phyloP scores from a whole-genome alignment of 2,888 invertebrate species.

The Sarcophaga variegata region DNA sequence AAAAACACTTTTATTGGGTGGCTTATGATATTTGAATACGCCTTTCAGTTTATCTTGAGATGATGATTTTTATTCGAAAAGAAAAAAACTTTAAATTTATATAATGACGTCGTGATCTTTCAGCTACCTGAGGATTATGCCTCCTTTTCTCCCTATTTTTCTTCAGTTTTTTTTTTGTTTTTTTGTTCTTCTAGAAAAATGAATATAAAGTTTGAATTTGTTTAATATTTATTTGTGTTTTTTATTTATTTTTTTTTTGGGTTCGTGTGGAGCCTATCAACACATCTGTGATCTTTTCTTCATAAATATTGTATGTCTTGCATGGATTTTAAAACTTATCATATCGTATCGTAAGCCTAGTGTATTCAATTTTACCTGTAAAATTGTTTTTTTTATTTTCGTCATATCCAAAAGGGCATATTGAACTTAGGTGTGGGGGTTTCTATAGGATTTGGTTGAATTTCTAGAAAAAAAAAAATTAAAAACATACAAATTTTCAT shows the following conservation, averaged over 20 bases:
- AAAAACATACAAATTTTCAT: no score
- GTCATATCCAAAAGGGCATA: no score
- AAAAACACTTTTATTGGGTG: not conserved
- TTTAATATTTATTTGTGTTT: not conserved
- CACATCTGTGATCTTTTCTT: not conserved
- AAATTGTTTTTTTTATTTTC: not conserved
- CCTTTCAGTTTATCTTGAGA: not conserved
- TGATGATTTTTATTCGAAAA: not conserved
- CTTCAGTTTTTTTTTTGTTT: not conserved
- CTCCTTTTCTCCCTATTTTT: not conserved
- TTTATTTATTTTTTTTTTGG: not conserved
- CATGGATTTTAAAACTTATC: constrained; percentile 11
- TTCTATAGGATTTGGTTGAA: no score
- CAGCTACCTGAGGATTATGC: not conserved
- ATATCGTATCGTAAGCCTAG: not conserved
- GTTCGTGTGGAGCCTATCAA: constrained; percentile 24
- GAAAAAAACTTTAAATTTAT: no score
- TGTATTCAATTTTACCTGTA: constrained; percentile 35
- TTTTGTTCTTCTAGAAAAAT: not conserved
- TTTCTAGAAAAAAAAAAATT: no score
- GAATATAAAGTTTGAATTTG: no score
- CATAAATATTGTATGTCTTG: constrained; percentile 13
- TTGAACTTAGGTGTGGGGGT: no score
- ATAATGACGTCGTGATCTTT: constrained; percentile 1
- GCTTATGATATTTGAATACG: constrained; percentile 17